Percentiles rank a stretch among this genome's conserved stretches.
Evolutionary conservation across 2,113 vertebrate species (phyloP).

Genomic region (Emydocephalus ijimae): DNA sequence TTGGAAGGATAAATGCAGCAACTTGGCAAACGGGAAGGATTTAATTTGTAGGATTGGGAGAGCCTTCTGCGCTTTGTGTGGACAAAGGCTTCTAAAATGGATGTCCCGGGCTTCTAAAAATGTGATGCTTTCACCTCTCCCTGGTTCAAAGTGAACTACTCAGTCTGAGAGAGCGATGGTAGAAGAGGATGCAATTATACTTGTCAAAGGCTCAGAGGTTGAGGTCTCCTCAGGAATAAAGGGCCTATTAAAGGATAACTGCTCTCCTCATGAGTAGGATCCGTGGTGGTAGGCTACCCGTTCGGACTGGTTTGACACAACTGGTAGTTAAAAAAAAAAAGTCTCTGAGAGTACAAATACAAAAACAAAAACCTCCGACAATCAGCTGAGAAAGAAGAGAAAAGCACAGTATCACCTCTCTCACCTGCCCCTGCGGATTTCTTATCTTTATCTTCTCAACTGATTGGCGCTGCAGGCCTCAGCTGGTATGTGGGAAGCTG

Average conservation of each 20-base stretch:
- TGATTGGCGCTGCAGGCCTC: too few relatives aligned
- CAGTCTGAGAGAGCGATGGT: background rate
- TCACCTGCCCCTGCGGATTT: too few relatives aligned
- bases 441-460: too few relatives aligned
- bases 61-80: background rate
- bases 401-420: too few relatives aligned
- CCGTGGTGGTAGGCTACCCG: too few relatives aligned
- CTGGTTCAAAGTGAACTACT: background rate
- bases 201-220: background rate
- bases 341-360: too few relatives aligned
- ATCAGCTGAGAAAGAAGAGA: too few relatives aligned
- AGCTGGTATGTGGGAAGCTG: too few relatives aligned
- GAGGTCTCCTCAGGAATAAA: background rate
- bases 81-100: background rate
- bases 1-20: conserved; percentile 49
- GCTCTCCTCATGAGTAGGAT: background rate
- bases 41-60: background rate
- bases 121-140: background rate
- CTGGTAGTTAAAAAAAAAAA: too few relatives aligned
- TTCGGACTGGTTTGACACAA: too few relatives aligned
- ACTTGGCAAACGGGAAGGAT: conserved; percentile 12
- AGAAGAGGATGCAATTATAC: background rate
- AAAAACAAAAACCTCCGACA: too few relatives aligned
- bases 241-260: background rate
- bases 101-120: background rate